Evolutionary conservation across 2,113 vertebrate species (phyloP), one percentile per base, ranked within the genome.

Genomic region (Rana temporaria): DNA sequence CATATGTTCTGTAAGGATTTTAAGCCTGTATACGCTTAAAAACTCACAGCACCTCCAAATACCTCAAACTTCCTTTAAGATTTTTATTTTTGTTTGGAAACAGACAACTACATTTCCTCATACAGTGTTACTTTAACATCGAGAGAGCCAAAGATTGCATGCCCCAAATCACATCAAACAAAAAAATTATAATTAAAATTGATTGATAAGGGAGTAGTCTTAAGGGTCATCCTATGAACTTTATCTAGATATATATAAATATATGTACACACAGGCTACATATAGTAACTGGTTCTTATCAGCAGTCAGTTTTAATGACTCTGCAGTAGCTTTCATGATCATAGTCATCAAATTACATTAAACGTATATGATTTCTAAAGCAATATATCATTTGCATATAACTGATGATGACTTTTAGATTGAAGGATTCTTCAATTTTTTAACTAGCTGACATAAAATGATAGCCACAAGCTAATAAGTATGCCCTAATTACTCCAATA

Each of bases 401-500:
- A 78, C 79, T 84, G 78, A 22, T 85, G 79, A 79, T 71, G 60
- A 71, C 11, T 70, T 82, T 77, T 86, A 82, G 77, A 75, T 75
- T 57, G 56, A 69, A 57, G 67, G 24, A n/a, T 57, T 14, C 15
- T 22, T 26, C 17, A 88, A 84, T 19, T n/a, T 67, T 87, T 53
- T 68, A 88, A 81, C 84, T 73, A 53, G 80, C 86, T 88, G 87
- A 84, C 75, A 84, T 78, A 57, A 52, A 69, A 52, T 70, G 34
- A 71, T 62, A 63, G 67, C 67, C 42, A 60, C 53, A 26, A 57
- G 66, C 65, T 24, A 79, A 59, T 38, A 52, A 34, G 26, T 70
- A 69, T n/a, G 65, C 55, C 55, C 67, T 68, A 79, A 34, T 79
- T 79, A 79, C 55, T 79, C 78, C 67, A 34, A 57, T 79, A 79